These are phyloP conservation scores for Xestia rhomboidea DNA, from an alignment of 2,888 invertebrate genomes.

Conservation along the genomic window DNA sequence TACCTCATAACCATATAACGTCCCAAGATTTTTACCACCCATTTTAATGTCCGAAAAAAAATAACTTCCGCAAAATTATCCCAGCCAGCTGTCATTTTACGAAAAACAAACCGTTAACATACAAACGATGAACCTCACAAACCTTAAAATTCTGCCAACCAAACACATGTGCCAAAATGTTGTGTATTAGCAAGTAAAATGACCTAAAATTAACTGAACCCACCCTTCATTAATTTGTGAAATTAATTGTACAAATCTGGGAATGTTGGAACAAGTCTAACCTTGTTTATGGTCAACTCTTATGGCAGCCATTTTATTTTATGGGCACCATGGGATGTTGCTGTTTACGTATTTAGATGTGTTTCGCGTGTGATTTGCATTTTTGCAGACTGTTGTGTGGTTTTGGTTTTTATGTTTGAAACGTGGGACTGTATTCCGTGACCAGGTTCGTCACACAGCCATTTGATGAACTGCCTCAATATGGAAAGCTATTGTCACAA, in stretches of 20 bases:
- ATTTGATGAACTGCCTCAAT: not conserved
- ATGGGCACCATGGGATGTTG: constrained; percentile 48
- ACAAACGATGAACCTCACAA: constrained; percentile 24
- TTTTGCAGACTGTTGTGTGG: constrained; percentile 22
- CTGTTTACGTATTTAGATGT: constrained; percentile 55
- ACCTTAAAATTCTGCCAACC: constrained; percentile 45
- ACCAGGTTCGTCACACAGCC: not conserved
- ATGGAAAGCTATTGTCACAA: not conserved
- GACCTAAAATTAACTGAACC: constrained; percentile 59
- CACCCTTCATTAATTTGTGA: constrained; percentile 68
- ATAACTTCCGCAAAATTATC: constrained; percentile 7
- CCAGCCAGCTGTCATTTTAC: constrained; percentile 34
- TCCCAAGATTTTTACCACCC: constrained; percentile 16
- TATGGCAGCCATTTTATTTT: constrained; percentile 73
- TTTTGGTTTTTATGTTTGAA: not conserved
- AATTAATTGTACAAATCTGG: constrained; percentile 77
- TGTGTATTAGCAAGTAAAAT: constrained; percentile 66
- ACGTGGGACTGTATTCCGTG: not conserved
- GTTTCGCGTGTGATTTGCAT: constrained; percentile 19
- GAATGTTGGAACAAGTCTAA: constrained; percentile 69
- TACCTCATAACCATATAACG: not conserved
- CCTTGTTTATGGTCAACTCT: constrained; percentile 72
- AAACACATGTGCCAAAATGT: constrained; percentile 52
- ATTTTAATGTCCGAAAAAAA: constrained; percentile 26
- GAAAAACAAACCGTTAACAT: constrained; percentile 45